Base-by-base conservation (phyloP, 2,797 vertebrate species). In the Limosa lapponica region DNA sequence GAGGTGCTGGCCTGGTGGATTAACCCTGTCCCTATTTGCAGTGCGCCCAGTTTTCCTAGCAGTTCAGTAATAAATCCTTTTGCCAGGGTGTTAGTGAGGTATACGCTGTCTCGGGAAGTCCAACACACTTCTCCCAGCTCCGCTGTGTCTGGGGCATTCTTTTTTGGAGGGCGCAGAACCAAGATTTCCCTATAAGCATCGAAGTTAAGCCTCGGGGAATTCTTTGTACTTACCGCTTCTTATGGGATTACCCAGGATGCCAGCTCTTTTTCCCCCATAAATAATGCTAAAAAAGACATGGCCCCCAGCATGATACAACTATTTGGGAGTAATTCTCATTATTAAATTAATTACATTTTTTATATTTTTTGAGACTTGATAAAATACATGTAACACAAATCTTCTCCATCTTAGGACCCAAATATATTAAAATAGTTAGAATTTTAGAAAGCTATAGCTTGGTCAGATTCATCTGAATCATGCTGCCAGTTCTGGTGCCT, bases 1-100 rank as follows among this genome's bases (percentile, higher is more conserved):
- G 52, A 32, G 52, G 8, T 17, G 1, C 12, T 16, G 22, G 9
- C 32, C 28, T 0, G 1, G 10, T 18, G 25, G 4, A 6, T 71
- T 25, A 32, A 8, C 7, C 41, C 36, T 67, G 32, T 10, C 37
- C 1, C 1, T 24, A 43, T 43, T 46, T 72, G 10, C 49, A 39
- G 12, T 2, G 54, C 25, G 20, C 15, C 6, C 10, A 39, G 30
- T 46, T 82, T 54, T 46, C 36, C 3, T 13, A 59, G 39, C 58
- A 54, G 13, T 41, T 69, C 66, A 28, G 23, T 16, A 64, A 57
- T 15, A 71, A 92, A 62, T 27, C 16, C 18, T 61, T 93, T 49
- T 49, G 28, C 28, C 46, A 52, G 24, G 3, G 32, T 54, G 27
- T 72, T 37, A 55, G 36, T 13, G n/a, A 71, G 41, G 10, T 24